phyloP scores from a whole-genome alignment of 2,888 invertebrate genomes.

The Nomada ferruginata region DNA sequence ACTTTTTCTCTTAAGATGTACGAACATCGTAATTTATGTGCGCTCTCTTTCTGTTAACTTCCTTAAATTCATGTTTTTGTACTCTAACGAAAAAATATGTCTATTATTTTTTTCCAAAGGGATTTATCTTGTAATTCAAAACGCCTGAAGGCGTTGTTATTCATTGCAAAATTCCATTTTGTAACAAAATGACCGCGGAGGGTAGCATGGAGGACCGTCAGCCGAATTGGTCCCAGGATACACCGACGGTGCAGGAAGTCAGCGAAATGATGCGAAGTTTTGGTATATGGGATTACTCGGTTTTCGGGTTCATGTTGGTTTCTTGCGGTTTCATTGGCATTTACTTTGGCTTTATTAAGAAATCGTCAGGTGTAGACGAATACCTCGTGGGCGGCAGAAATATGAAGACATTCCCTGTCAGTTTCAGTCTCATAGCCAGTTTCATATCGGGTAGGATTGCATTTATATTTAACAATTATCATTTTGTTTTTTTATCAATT shows the following conservation, averaged over 20 bases:
- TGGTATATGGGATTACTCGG: conserved; percentile 90
- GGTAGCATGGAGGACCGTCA: conserved; percentile 65
- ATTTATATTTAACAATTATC: neutral
- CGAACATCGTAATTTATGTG: neutral
- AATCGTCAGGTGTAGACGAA: conserved; percentile 87
- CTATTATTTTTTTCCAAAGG: conserved; percentile 14
- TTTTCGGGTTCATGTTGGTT: conserved; percentile 91
- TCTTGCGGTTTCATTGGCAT: conserved; percentile 92
- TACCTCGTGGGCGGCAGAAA: conserved; percentile 93
- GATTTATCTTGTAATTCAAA: conserved; percentile 4
- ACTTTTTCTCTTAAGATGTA: neutral
- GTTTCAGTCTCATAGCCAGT: conserved; percentile 94
- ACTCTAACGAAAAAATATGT: neutral
- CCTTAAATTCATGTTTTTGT: neutral
- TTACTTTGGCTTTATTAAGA: conserved; percentile 92
- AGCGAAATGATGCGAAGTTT: conserved; percentile 87
- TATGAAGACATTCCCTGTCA: conserved; percentile 93
- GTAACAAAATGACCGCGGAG: conserved; percentile 74
- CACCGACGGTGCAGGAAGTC: conserved; percentile 85
- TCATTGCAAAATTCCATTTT: conserved; percentile 69
- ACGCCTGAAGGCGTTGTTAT: conserved; percentile 43
- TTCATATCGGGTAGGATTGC: conserved; percentile 86
- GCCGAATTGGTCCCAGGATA: conserved; percentile 68
- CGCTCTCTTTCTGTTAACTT: neutral
- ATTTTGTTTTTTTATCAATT: too few relatives aligned